Base-by-base conservation (phyloP, 2,888 invertebrate genomes). In the Drosophila pegasa region DNA sequence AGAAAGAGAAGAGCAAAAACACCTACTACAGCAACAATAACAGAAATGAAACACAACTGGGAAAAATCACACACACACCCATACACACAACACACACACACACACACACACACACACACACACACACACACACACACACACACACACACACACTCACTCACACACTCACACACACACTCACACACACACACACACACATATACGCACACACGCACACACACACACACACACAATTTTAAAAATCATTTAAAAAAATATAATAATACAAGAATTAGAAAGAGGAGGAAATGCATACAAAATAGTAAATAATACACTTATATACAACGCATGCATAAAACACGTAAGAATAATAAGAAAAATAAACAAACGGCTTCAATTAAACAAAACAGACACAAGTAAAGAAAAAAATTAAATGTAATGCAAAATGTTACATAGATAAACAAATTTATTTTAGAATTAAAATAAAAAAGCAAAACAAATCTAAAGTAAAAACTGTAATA, bases 401-500 rank as follows among this genome's bases (percentile, higher is more conserved):
- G 41, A 33, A 8, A 65, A 4, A 45, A 20, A 41, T 22, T n/a
- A 58, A 72, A 40, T 65, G 56, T 45, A 74, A 63, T 70, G 38
- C 66, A 69, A 80, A 50, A 75, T 73, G 75, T 87, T 89, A 83
- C 88, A 76, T 83, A 86, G 83, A 70, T 78, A 87, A 73, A 68
- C 71, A 77, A 75, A 86, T 68, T 87, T 85, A 87, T 84, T 85
- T 78, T 78, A 78, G 78, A 54, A 55, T 35, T 84, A 84, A 77
- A 66, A 47, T 82, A 83, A 74, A 65, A 70, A 61, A 61, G n/a
- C 16, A 60, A 38, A 47, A 45, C 4, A 43, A n/a, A 50, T 65
- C 61, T 62, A 64, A 63, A 65, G 68, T 78, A 82, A 86, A 78
- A 75, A 70, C 70, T 75, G 63, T 75, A 75, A 75, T 79, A 79